Evolutionary conservation across 1,140 invertebrate species (phyloP).

Genomic region (Sogatella furcifera): DNA sequence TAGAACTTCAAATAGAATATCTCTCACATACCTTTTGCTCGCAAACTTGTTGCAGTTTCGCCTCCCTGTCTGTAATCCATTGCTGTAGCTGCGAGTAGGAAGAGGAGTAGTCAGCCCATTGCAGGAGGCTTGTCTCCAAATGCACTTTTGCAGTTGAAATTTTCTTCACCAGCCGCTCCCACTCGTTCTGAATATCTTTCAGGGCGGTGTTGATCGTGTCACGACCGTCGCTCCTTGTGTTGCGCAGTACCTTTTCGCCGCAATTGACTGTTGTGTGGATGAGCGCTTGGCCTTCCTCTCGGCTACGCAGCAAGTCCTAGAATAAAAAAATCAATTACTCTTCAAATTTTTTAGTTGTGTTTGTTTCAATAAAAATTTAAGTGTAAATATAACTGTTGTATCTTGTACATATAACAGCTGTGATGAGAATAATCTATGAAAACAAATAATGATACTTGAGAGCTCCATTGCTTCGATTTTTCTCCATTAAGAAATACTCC

Average conservation of each 20-base stretch:
- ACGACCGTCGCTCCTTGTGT: conserved; percentile 77
- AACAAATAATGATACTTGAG: too few relatives aligned
- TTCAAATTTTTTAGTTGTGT: too few relatives aligned
- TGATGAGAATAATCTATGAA: neutral
- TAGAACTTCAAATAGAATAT: too few relatives aligned
- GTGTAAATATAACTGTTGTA: neutral
- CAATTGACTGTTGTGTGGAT: conserved; percentile 83
- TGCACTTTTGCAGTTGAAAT: conserved; percentile 87
- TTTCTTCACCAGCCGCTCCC: conserved; percentile 84
- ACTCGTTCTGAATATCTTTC: conserved; percentile 84
- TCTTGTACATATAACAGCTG: neutral
- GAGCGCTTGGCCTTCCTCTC: conserved; percentile 84
- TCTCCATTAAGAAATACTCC: too few relatives aligned
- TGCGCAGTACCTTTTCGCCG: conserved; percentile 82
- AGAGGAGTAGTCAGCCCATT: conserved; percentile 93
- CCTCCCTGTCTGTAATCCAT: conserved; percentile 91
- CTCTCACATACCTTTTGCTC: conserved; percentile 58
- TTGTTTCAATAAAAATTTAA: neutral
- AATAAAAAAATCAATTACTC: neutral
- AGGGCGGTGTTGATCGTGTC: conserved; percentile 79
- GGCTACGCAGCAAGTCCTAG: conserved; percentile 64
- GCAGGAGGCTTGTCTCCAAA: conserved; percentile 78
- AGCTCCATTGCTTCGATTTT: too few relatives aligned
- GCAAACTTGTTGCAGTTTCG: conserved; percentile 85
- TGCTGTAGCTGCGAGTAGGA: conserved; percentile 83